Conservation (phyloP, 2,888 invertebrate genomes). For the Apamea epomidion region DNA sequence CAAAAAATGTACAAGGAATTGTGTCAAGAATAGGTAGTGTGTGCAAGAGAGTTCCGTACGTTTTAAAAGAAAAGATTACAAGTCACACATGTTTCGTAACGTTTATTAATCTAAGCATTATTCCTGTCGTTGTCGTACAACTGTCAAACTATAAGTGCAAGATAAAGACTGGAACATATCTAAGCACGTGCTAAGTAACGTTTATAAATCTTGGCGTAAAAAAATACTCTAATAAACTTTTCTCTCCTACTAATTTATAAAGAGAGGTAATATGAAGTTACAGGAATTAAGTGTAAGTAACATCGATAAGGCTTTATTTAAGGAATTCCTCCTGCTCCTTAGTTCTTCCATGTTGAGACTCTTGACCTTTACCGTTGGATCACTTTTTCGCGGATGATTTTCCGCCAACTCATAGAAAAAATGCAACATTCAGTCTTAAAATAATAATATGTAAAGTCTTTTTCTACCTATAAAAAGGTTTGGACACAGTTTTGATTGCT, state of each 20-base stretch:
- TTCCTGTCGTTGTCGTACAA: neutral
- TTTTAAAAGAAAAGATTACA: neutral
- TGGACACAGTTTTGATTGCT: neutral
- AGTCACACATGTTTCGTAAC: neutral
- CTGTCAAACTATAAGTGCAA: neutral
- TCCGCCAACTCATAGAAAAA: neutral
- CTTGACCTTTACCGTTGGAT: neutral
- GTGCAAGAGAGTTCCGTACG: conserved; percentile 36
- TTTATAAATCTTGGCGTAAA: neutral
- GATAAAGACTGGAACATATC: neutral
- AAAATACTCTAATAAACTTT: neutral
- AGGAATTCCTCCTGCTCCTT: neutral
- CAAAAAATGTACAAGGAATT: conserved; percentile 62
- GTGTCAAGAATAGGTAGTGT: conserved; percentile 29
- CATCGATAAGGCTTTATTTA: neutral
- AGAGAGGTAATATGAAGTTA: neutral
- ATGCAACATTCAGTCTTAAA: neutral
- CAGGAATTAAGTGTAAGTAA: neutral
- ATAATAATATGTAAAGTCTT: too few relatives aligned
- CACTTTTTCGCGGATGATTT: neutral
- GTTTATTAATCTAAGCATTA: neutral
- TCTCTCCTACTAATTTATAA: neutral
- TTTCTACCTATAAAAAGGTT: too few relatives aligned
- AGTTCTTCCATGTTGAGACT: neutral
- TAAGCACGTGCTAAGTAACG: neutral